These are phyloP conservation scores for Spodoptera litura DNA, from an alignment of 1,140 invertebrate genomes.

Conservation along the genomic window DNA sequence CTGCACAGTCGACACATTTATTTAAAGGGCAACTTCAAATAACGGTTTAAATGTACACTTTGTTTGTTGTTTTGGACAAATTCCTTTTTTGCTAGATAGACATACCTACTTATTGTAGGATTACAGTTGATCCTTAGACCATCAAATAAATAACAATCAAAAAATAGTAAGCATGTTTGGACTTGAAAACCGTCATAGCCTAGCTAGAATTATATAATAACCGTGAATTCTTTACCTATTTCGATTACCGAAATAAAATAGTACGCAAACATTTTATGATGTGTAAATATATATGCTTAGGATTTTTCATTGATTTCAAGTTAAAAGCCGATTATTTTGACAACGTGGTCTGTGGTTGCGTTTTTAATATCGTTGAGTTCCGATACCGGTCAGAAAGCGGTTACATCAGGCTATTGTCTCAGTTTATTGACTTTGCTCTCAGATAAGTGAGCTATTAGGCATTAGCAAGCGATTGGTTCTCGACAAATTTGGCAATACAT, in stretches of 20 bases:
- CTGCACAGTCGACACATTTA: constrained; percentile 33
- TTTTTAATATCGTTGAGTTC: constrained; percentile 18
- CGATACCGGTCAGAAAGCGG: constrained; percentile 40
- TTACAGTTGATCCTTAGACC: too few relatives aligned
- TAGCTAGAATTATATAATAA: too few relatives aligned
- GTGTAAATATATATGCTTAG: too few relatives aligned
- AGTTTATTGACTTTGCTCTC: constrained; percentile 54
- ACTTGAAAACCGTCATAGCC: too few relatives aligned
- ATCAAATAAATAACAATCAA: too few relatives aligned
- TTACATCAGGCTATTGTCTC: constrained; percentile 55
- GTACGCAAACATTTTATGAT: too few relatives aligned
- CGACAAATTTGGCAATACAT: constrained; percentile 55
- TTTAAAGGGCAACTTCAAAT: background rate
- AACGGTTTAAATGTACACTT: background rate
- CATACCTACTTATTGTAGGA: too few relatives aligned
- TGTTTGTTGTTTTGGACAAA: background rate
- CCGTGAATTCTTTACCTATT: too few relatives aligned
- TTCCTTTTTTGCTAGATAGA: too few relatives aligned
- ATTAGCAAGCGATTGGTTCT: constrained; percentile 50
- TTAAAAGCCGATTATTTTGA: background rate
- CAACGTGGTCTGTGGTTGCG: background rate
- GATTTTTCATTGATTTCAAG: background rate
- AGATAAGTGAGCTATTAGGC: constrained; percentile 60
- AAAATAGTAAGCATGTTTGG: too few relatives aligned
- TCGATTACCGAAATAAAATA: too few relatives aligned